Evolutionary conservation across 92 coral and sea anemone species (phyloP), one percentile per base, ranked within the genome.

Genomic region (Chrysogorgia sp.): DNA sequence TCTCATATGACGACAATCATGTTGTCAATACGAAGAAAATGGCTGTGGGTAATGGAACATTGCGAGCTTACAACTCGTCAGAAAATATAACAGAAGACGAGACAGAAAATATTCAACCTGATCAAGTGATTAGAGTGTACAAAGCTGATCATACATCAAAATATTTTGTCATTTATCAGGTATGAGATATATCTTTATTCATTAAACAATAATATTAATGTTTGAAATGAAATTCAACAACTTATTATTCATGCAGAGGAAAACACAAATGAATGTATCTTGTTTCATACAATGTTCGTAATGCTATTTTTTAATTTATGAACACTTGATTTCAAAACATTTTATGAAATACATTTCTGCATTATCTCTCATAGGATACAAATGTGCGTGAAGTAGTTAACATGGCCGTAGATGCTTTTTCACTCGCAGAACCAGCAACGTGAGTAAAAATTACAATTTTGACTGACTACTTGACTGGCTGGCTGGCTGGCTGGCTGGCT

Each of bases 131-230:
- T 52, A 88, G 85, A 52, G 69, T 96, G 26, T 96, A 83, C 80
- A 89, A 89, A 66, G 96, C 97, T 37, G 99, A 96, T 62, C 99
- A 96, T 81, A 92, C 99, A n/a, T 92, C 88, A 68, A 96, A 86
- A 70, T 92, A 89, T 74, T 96, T 96, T 41, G 82, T 92, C 62
- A 87, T 92, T 58, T 96, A 81, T 84, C 94, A 90, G 96, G 99
- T 96, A 83, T 3, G 3, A 23, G 2, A 57, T 6, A 2, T 13
- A 4, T 57, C 17, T 57, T 29, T 17, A 3, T 17, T 5, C 59
- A 3, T 17, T 52, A 5, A 5, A 17, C 20, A 7, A 5, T 4
- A 52, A 17, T 4, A 5, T n/a, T n/a, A n/a, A n/a, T 37, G 43
- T 37, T 37, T 37, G 43, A 37, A 4, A 5, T 37, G 43, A 37